Evolutionary conservation across 1,140 invertebrate species (phyloP).

Genomic region (Triops longicaudatus): DNA sequence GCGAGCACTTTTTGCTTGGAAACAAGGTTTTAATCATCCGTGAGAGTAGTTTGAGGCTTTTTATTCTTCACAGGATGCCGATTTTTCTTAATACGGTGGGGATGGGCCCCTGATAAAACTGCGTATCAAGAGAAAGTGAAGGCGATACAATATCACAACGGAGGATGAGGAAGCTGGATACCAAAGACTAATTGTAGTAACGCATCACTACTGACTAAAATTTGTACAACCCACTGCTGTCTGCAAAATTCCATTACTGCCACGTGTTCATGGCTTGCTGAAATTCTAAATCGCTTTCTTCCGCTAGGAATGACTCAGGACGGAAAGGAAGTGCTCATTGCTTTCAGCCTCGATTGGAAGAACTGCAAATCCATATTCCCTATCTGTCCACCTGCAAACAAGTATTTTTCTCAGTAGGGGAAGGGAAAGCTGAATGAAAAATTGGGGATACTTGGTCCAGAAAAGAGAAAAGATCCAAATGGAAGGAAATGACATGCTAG

Average conservation of each 20-base stretch:
- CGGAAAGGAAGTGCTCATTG: background rate
- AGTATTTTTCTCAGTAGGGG: background rate
- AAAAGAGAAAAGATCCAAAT: background rate
- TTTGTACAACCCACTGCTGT: too few relatives aligned
- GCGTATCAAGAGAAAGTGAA: background rate
- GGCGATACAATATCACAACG: background rate
- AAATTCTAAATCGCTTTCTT: background rate
- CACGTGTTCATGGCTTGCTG: background rate
- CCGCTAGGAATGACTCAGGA: background rate
- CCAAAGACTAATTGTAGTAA: background rate
- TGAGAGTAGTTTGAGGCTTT: conserved; percentile 5
- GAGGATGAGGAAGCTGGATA: background rate
- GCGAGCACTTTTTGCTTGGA: background rate
- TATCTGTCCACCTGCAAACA: background rate
- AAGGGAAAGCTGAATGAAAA: background rate
- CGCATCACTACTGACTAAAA: background rate
- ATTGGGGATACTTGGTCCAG: background rate
- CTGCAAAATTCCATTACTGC: background rate
- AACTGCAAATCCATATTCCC: background rate
- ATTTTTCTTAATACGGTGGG: background rate
- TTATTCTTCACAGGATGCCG: background rate
- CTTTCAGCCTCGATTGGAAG: background rate
- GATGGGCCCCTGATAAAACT: background rate
- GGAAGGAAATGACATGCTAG: background rate
- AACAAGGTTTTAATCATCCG: background rate